Base-by-base conservation (phyloP, 2,888 invertebrate genomes). In the Melanotus villosus region DNA sequence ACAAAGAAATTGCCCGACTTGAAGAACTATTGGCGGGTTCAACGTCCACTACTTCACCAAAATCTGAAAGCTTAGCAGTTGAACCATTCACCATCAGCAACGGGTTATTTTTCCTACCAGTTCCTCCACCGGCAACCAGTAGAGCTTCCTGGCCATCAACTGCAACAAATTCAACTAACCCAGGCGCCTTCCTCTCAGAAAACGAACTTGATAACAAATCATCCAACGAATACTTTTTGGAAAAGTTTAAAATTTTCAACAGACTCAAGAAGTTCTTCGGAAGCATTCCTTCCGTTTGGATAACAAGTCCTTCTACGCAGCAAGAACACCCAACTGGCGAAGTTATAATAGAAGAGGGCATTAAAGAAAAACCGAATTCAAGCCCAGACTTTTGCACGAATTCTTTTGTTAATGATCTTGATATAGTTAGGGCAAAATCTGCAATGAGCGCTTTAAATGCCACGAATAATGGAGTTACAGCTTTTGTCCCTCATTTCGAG, bases 1-100 rank as follows among this genome's bases (percentile, higher is more conserved):
- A 95, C 81, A 89, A 90, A 54, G 94, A 95, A 84, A 92, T 95
- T 56, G 89, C 89, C 6, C 89, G 92, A 65, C 84, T 95, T 75
- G 94, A 95, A 79, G 85, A 91, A 62, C 81, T 94, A 73, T 86
- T 91, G 5, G 90, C 84, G 1, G 36, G 45, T 18, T 52, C 62
- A 6, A 14, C 38, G 9, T 69, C 72, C 10, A 67, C 68, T 5
- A 71, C 60, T 12, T 60, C 65, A 9, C n/a, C n/a, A n/a, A 52
- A 50, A 14, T 43, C 58, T 2, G 50, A 43, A 16, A 47, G 54
- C 7, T 2, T 18, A 5, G 12, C 10, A 1, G 14, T 12, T 9
- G 65, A 47, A 18, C 38, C 58, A 0, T 43, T 57, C 30, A 38
- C 62, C 10, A 34, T 63, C 14, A 63, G 30, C n/a, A 60, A 60